Evolutionary conservation across 2,888 invertebrate genomes (phyloP).

Genomic region (Ennomos quercinarius): DNA sequence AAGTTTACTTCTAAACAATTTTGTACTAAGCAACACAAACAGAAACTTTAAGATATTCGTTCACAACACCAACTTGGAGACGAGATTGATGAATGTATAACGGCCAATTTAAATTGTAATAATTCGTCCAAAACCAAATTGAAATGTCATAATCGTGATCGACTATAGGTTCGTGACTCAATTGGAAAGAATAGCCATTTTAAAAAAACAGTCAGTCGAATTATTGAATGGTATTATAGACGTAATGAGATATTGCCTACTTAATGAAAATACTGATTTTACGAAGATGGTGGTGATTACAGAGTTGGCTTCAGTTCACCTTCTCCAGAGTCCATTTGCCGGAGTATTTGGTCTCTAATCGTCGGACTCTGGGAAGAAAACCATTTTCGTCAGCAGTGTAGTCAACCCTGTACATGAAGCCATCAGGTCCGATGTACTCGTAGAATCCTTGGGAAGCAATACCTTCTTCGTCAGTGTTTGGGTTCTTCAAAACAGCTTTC

Average conservation of each 20-base stretch:
- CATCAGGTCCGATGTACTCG: constrained; percentile 83
- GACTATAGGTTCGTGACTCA: constrained; percentile 55
- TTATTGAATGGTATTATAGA: constrained; percentile 29
- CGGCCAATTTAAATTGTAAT: constrained; percentile 39
- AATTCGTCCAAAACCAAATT: constrained; percentile 48
- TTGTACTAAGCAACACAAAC: constrained; percentile 56
- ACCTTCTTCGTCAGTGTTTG: constrained; percentile 79
- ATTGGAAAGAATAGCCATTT: constrained; percentile 49
- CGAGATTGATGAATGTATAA: constrained; percentile 47
- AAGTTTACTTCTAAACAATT: constrained; percentile 49
- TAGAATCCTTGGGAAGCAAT: constrained; percentile 82
- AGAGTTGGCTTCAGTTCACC: constrained; percentile 59
- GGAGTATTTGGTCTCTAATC: constrained; percentile 79
- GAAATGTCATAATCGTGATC: constrained; percentile 72
- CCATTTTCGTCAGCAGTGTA: constrained; percentile 83
- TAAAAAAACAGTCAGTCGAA: constrained; percentile 55
- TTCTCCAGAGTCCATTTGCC: constrained; percentile 81
- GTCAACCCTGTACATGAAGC: constrained; percentile 81
- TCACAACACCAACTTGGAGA: constrained; percentile 35
- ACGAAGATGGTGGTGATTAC: constrained; percentile 49
- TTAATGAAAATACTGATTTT: constrained; percentile 76
- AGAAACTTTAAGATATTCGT: constrained; percentile 40
- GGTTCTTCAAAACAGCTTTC: constrained; percentile 79
- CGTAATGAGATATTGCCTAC: constrained; percentile 52
- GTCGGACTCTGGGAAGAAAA: constrained; percentile 76